These are phyloP conservation scores for Micronycteris hirsuta DNA, from an alignment of 2,113 vertebrate genomes.

Conservation along the genomic window DNA sequence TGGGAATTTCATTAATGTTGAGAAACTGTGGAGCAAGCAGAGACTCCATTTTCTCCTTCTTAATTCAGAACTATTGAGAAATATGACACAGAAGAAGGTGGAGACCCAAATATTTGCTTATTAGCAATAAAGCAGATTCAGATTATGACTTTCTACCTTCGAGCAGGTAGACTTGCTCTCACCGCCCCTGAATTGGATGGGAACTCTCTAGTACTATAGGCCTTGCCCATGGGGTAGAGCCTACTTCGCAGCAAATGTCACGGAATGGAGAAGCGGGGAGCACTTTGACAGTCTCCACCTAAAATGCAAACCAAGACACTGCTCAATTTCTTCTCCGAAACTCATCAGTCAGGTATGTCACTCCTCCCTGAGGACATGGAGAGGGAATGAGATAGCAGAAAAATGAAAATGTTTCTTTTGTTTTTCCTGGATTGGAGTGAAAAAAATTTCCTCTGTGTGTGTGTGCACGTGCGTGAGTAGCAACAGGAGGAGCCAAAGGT, in stretches of 20 bases:
- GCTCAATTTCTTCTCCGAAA: neutral
- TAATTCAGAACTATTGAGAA: neutral
- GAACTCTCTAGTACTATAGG: too few species aligned
- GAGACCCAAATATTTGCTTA: neutral
- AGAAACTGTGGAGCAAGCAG: neutral
- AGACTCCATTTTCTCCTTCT: neutral
- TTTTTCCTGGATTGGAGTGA: neutral
- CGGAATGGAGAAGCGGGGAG: neutral
- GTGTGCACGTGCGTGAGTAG: too few species aligned
- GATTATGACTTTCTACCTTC: too few species aligned
- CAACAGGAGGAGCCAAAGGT: neutral
- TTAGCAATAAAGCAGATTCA: neutral
- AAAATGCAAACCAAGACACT: neutral
- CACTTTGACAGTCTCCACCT: too few species aligned
- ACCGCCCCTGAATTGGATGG: too few species aligned
- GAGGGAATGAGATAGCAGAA: neutral
- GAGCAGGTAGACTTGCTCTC: neutral
- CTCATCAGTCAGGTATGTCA: too few species aligned
- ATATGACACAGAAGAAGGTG: neutral
- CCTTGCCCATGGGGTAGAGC: rapidly evolving
- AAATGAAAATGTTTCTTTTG: neutral
- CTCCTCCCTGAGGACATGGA: neutral
- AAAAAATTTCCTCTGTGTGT: neutral
- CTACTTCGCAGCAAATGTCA: neutral
- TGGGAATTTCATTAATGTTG: neutral